These are phyloP conservation scores for Cyaniris semiargus DNA, from an alignment of 2,888 invertebrate genomes.

Conservation along the genomic window DNA sequence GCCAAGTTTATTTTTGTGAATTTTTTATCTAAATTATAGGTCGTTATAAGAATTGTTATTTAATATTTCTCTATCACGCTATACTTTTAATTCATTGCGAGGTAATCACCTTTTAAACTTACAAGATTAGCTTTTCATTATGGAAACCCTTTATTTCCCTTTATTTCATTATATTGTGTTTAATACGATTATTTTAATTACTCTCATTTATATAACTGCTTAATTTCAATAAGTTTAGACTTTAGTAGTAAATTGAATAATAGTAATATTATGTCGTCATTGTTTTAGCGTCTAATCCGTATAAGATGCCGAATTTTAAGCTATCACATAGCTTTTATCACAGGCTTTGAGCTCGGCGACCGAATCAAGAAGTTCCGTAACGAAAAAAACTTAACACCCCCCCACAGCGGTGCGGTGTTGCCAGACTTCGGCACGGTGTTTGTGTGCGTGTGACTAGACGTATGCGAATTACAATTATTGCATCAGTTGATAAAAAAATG, in stretches of 20 bases:
- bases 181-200: slow-evolving; percentile 7
- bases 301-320: too few relatives aligned
- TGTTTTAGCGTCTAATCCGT: too few relatives aligned
- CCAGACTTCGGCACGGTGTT: too few relatives aligned
- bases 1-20: slow-evolving; percentile 1
- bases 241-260: neutral
- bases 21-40: slow-evolving; percentile 13
- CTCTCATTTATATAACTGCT: slow-evolving; percentile 19
- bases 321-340: too few relatives aligned
- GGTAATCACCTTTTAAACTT: slow-evolving; percentile 27
- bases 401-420: too few relatives aligned
- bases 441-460: too few relatives aligned
- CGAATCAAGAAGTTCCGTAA: too few relatives aligned
- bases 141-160: slow-evolving; percentile 10
- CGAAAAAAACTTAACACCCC: too few relatives aligned
- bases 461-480: too few relatives aligned
- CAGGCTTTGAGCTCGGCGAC: too few relatives aligned
- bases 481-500: too few relatives aligned
- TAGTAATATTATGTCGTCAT: too few relatives aligned
- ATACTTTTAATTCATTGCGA: slow-evolving; percentile 8
- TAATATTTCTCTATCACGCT: slow-evolving; percentile 23
- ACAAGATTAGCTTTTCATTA: slow-evolving; percentile 28
- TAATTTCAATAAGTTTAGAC: neutral
- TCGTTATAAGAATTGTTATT: slow-evolving; percentile 8
- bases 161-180: slow-evolving; percentile 16